Percentiles rank a stretch among this genome's conserved stretches.
These are phyloP conservation scores for Drosophila arawakana DNA, from an alignment of 1,140 invertebrate species.

Conservation along the genomic window DNA sequence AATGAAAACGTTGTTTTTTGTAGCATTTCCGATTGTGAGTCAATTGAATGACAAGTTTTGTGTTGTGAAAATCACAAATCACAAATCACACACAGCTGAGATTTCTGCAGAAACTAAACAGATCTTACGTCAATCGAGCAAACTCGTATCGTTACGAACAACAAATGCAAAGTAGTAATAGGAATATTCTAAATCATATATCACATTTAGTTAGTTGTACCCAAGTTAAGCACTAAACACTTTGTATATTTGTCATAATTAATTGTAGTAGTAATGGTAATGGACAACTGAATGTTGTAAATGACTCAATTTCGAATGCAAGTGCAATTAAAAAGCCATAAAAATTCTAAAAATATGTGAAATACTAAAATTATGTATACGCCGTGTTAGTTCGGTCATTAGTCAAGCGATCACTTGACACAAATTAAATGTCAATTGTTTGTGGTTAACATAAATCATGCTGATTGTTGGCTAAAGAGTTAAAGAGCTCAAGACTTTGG, in stretches of 20 bases:
- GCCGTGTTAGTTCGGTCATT: constrained; percentile 40
- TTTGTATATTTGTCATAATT: constrained; percentile 17
- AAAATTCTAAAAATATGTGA: constrained; percentile 9
- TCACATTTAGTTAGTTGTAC: constrained; percentile 7
- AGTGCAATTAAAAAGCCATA: constrained; percentile 73
- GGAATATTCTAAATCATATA: constrained; percentile 26
- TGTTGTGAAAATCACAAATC: constrained; percentile 12
- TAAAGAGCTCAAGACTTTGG: constrained; percentile 13
- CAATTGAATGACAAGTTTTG: constrained; percentile 70
- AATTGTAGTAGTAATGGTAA: constrained; percentile 27
- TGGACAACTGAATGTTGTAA: constrained; percentile 13
- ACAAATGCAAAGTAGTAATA: neutral
- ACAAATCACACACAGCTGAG: constrained; percentile 1
- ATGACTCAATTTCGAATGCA: constrained; percentile 63
- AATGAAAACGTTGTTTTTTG: constrained; percentile 18
- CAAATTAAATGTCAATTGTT: constrained; percentile 76
- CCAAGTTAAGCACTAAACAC: no score
- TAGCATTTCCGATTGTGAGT: constrained; percentile 74
- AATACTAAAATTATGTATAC: constrained; percentile 39
- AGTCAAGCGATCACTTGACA: constrained; percentile 52
- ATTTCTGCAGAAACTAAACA: constrained; percentile 35
- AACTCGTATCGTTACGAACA: no score
- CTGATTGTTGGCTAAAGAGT: constrained; percentile 16
- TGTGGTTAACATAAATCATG: constrained; percentile 52
- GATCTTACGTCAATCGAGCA: constrained; percentile 5